These are phyloP conservation scores for Corythaeola cristata DNA, from an alignment of 2,113 vertebrate species.

Conservation along the genomic window DNA sequence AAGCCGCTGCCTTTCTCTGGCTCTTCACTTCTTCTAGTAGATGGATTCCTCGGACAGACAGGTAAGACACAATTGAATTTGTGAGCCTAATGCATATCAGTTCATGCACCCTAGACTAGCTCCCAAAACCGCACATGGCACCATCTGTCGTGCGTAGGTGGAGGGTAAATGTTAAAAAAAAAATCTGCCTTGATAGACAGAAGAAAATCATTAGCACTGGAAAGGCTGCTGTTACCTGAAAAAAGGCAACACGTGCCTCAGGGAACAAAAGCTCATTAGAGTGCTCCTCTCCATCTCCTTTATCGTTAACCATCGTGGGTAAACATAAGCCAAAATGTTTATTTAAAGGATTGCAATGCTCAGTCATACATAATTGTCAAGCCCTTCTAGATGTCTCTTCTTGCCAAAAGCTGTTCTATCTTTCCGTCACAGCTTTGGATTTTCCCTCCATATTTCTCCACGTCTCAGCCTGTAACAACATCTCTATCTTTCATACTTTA, in stretches of 20 bases:
- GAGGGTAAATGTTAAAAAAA: background rate
- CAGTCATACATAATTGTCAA: slow-evolving; percentile 13
- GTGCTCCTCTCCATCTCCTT: background rate
- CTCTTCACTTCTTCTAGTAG: slow-evolving; percentile 47
- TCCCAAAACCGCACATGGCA: slow-evolving; percentile 10
- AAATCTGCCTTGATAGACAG: background rate
- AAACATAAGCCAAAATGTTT: slow-evolving; percentile 20
- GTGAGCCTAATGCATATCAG: slow-evolving; percentile 66
- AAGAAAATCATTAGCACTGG: slow-evolving; percentile 30
- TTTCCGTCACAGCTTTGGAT: background rate
- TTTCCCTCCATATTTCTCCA: background rate
- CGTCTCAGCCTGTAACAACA: rapidly evolving
- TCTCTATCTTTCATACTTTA: background rate
- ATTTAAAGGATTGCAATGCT: background rate
- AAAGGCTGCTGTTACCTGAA: slow-evolving; percentile 23
- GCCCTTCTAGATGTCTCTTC: background rate
- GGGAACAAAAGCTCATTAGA: slow-evolving; percentile 44
- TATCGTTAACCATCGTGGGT: background rate
- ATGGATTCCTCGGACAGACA: slow-evolving; percentile 56
- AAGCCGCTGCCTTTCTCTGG: slow-evolving; percentile 43
- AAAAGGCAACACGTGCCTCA: background rate
- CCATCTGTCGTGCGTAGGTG: slow-evolving; percentile 21
- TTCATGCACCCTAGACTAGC: slow-evolving; percentile 45
- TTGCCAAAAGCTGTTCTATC: background rate
- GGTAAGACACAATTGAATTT: slow-evolving; percentile 64